phyloP scores from a whole-genome alignment of 2,888 invertebrate species.

The Philereme vetulata region DNA sequence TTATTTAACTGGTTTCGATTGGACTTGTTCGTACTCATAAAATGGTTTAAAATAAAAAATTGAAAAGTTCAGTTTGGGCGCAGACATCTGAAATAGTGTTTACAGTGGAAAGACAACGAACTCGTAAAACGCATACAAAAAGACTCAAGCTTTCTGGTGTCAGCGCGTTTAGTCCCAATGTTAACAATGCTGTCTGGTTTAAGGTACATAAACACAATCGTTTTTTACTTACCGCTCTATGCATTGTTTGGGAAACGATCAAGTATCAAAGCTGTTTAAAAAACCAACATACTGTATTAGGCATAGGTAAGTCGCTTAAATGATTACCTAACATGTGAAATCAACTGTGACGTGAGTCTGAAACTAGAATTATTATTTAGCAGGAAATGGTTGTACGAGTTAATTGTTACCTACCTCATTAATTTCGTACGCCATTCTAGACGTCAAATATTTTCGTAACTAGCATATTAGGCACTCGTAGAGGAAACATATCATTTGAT shows the following conservation, averaged over 20 bases:
- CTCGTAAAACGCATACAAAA: conserved; percentile 73
- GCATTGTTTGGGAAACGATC: conserved; percentile 33
- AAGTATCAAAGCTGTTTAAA: conserved; percentile 27
- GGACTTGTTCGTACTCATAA: background rate
- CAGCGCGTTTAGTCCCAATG: conserved; percentile 31
- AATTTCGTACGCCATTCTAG: conserved; percentile 47
- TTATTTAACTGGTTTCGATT: conserved; percentile 1
- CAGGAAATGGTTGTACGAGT: conserved; percentile 38
- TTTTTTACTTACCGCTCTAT: conserved; percentile 23
- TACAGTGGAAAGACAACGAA: conserved; percentile 77
- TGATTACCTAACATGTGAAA: conserved; percentile 37
- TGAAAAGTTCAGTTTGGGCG: conserved; percentile 48
- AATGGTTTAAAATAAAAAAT: conserved; percentile 8
- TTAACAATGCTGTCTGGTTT: conserved; percentile 32
- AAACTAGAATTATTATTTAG: conserved; percentile 36
- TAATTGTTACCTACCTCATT: conserved; percentile 53
- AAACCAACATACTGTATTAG: conserved; percentile 28
- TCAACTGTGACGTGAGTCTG: conserved; percentile 27
- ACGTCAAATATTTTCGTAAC: conserved; percentile 36
- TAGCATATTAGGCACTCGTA: conserved; percentile 28
- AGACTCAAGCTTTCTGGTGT: conserved; percentile 53
- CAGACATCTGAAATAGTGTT: conserved; percentile 66
- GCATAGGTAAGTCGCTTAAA: conserved; percentile 23
- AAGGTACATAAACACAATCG: conserved; percentile 23
- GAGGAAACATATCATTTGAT: conserved; percentile 54